Base-by-base conservation (phyloP, 2,113 vertebrate genomes). In the Corythornis cristatus region DNA sequence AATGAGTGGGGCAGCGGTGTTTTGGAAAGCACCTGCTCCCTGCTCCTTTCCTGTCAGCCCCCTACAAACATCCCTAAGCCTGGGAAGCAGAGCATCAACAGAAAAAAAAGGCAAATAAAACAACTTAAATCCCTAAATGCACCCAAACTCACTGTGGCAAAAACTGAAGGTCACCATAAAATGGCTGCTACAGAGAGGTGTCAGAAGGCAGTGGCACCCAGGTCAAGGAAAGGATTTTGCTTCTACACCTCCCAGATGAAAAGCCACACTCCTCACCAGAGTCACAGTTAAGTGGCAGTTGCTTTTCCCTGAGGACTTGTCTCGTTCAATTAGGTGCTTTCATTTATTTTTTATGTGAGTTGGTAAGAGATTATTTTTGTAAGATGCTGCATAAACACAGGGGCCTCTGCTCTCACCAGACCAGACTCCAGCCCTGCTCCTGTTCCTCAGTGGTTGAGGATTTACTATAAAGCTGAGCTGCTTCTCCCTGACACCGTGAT, bases 151-250 rank as follows among this genome's bases (percentile, higher is more conserved):
- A 25, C 23, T 5, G 19, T n/a, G 57, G 33, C 31, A 75, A 18
- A 40, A 75, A 83, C 0, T 37, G 54, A 76, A 50, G 45, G 29
- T 65, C 64, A 68, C 29, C 16, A 3, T 15, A 26, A 42, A 72
- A 50, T 1, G 14, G 28, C 31, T 67, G 50, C 67, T 31, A n/a
- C 0, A 0, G 51, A 76, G 74, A 68, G n/a, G 20, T 35, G 75
- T 23, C 3, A 9, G 43, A 75, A 57, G 45, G 10, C 74, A 23
- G 50, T 0, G 5, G 79, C 50, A 43, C 3, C 42, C 54, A 40
- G 53, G 50, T 35, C 48, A 65, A 54, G n/a, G 79, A 40, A 57
- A 37, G 33, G 15, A 12, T 42, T 50, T 94, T 86, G 72, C 33
- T 31, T 85, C 33, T 7, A 45, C 16, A 54, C 57, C 28, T 76